These are phyloP conservation scores for Ephialtes manifestator DNA, from an alignment of 2,888 invertebrate species.

Conservation along the genomic window DNA sequence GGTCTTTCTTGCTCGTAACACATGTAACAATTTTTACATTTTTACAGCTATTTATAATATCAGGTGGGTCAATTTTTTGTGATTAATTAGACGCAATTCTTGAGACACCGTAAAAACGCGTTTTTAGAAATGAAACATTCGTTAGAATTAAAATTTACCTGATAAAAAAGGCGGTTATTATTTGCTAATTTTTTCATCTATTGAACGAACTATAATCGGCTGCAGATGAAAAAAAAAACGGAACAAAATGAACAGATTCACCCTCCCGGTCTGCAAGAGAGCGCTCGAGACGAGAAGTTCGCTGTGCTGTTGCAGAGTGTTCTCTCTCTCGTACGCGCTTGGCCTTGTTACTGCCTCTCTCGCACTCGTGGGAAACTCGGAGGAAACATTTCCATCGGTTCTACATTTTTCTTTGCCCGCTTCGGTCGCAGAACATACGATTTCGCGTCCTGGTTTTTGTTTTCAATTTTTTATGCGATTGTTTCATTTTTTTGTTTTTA, in stretches of 20 bases:
- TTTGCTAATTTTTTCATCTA: too few relatives aligned
- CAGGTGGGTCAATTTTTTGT: too few relatives aligned
- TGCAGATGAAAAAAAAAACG: neutral
- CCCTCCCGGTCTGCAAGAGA: neutral
- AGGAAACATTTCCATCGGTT: neutral
- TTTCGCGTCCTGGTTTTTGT: neutral
- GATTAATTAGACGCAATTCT: too few relatives aligned
- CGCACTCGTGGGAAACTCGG: neutral
- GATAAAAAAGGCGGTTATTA: too few relatives aligned
- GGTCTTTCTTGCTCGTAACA: too few relatives aligned
- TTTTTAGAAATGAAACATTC: too few relatives aligned
- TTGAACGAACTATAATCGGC: neutral
- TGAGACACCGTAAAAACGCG: too few relatives aligned
- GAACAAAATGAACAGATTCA: neutral
- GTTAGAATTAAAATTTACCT: too few relatives aligned
- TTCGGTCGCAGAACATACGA: neutral
- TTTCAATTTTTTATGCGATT: neutral
- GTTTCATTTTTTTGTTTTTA: neutral
- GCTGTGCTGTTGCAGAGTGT: too few relatives aligned
- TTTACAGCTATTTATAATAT: too few relatives aligned
- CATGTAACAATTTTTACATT: too few relatives aligned
- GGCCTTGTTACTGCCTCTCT: neutral
- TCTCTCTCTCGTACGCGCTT: neutral
- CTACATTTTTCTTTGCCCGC: neutral
- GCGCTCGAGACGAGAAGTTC: neutral